Evolutionary conservation across 2,113 vertebrate genomes (phyloP), one percentile per base, ranked within the genome.

Genomic region (Otis tarda): DNA sequence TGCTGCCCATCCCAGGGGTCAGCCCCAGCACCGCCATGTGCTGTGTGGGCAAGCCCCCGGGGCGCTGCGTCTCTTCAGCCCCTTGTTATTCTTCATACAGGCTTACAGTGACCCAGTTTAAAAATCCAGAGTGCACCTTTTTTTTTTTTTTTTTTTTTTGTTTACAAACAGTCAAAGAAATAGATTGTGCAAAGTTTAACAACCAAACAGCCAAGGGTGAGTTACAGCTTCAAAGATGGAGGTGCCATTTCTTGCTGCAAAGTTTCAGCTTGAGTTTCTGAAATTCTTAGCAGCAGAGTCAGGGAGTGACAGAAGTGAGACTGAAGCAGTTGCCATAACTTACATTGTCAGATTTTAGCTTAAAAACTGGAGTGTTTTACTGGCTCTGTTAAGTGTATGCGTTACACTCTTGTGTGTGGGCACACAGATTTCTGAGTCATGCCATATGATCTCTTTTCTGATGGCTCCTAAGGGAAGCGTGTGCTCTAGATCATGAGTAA

Each of bases 401-500:
- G 1, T 65, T 65, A 37, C 9, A 24, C 3, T 14, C 78, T 8
- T 55, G 47, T 70, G 43, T 30, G 39, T 17, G 63, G 70, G 45
- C 33, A 23, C 0, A 2, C 31, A 19, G 8, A 22, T 90, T 90
- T 91, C 80, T 84, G 30, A 53, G 53, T 82, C 69, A 71, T 4
- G 3, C 83, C 7, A 3, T 49, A 21, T 43, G 33, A 69, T 81
- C 35, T 56, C 31, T 75, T 86, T 85, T 83, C 83, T 75, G 43
- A 70, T 89, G 60, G n/a, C 52, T 92, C 43, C 64, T 90, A 55
- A 83, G 89, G 76, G 90, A 93, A 47, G 25, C 35, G 21, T 60
- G 70, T 71, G 33, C 52, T 93, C 39, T 59, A 64, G 45, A 84
- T 37, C 31, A 24, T 6, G 30, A 83, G 69, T 71, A 71, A 93